Evolutionary conservation across 2,797 vertebrate species (phyloP), one percentile per base, ranked within the genome.

Genomic region (Bufotes viridis): DNA sequence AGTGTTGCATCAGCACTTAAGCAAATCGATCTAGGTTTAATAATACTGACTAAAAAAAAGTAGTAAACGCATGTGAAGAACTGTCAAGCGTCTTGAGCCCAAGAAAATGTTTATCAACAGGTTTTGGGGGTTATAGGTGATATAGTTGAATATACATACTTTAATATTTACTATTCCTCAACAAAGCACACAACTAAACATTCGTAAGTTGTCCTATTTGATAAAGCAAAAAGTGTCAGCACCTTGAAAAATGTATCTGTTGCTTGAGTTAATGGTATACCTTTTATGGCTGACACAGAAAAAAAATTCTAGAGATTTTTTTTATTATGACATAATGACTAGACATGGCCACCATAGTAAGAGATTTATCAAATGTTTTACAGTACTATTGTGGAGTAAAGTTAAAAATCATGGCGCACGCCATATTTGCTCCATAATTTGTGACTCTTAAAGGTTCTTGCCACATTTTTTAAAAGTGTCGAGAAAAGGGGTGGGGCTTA

Each of bases 1-100:
- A 87, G 91, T 84, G 11, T 90, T 91, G 86, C 92, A 92, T 93
- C 90, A 91, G 94, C 94, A 93, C 94, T 95, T 95, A 93, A 90
- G 92, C 85, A 89, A 91, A 18, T 76, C 12, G 34, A 51, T 63
- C 57, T n/a, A 22, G 6, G 14, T 51, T 60, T 63, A 29, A n/a
- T 42, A n/a, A 60, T 49, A 7, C 1, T 17, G 49, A 51, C n/a
- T 14, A 2, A 57, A 69, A 26, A 29, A 78, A 3, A 78, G 24
- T 24, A 8, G 12, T 57, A 10, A 2, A 24, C n/a, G 14, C 6
- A 22, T n/a, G 11, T 24, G n/a, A 78, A 57, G 6, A 24, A 24
- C 53, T 78, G 13, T 57, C 51, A 57, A 78, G 14, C 26, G 7
- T 53, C 14, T 15, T 14, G 5, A 6, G 42, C 70, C 34, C 20